Conservation (phyloP, 2,113 vertebrate species). For the Dendropsophus ebraccatus region DNA sequence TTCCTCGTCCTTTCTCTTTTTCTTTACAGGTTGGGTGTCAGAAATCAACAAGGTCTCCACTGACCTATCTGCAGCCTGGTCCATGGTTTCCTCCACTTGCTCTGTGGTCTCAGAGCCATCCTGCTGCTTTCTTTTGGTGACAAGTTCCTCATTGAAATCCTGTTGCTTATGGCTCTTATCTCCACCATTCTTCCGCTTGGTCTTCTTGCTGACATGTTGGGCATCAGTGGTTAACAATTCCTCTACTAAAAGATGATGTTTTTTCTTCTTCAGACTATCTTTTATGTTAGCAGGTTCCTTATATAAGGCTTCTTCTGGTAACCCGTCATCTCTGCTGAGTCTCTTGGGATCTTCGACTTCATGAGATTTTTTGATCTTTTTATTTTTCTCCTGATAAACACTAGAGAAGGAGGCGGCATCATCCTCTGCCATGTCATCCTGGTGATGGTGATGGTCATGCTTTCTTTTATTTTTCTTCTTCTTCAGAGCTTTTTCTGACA, state of each 20-base stretch:
- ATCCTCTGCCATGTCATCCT: neutral
- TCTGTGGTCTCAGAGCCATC: neutral
- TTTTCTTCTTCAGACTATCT: neutral
- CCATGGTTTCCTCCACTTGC: neutral
- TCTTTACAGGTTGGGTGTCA: neutral
- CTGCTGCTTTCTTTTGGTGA: neutral
- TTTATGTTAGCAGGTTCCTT: neutral
- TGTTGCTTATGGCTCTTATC: neutral
- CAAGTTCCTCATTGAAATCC: neutral
- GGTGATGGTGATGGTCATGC: neutral
- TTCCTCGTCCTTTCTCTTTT: neutral
- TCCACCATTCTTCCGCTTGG: neutral
- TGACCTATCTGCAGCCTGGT: neutral
- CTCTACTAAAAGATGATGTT: neutral
- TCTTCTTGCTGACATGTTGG: neutral
- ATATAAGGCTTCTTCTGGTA: no score
- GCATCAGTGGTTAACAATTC: neutral
- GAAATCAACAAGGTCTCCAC: neutral
- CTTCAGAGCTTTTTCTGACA: neutral
- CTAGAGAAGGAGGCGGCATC: neutral
- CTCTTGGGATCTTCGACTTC: neutral
- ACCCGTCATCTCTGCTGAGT: neutral
- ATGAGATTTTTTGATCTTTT: neutral
- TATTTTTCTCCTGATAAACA: neutral
- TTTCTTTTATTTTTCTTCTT: rapidly evolving